Percentiles rank a stretch among this genome's conserved stretches.
Evolutionary conservation across 2,888 invertebrate species (phyloP).

Genomic region (Erpobdella octoculata): DNA sequence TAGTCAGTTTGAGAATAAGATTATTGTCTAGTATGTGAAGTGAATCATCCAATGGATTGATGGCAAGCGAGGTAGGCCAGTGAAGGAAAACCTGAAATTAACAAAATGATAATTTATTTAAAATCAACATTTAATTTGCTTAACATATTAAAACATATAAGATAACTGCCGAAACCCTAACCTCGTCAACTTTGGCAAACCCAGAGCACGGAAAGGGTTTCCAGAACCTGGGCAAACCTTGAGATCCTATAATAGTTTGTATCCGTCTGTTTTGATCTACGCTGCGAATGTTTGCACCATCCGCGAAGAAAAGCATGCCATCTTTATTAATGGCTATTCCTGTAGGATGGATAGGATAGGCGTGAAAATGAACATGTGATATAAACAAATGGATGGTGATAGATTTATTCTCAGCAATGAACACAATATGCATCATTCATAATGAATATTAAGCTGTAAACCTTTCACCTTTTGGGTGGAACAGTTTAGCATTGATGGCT

Average conservation of each 20-base stretch:
- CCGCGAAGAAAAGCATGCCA: conserved; percentile 91
- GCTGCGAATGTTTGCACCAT: conserved; percentile 88
- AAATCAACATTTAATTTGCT: not conserved
- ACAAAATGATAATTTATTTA: not conserved
- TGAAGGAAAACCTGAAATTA: conserved; percentile 70
- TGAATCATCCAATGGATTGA: conserved; percentile 86
- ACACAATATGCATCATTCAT: no score
- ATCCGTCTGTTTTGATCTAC: conserved; percentile 87
- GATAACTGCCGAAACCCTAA: conserved; percentile 41
- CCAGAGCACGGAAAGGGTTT: conserved; percentile 83
- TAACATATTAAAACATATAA: not conserved
- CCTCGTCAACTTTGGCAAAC: conserved; percentile 63
- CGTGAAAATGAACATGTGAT: not conserved
- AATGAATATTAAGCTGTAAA: not conserved
- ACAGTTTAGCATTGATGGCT: conserved; percentile 79
- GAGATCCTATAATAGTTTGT: conserved; percentile 86
- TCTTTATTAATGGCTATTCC: conserved; percentile 88
- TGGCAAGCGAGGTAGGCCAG: conserved; percentile 92
- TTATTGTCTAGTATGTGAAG: conserved; percentile 84
- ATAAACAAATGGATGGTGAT: no score
- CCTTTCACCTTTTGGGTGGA: conserved; percentile 73
- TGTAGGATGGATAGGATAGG: conserved; percentile 44
- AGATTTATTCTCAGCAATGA: no score
- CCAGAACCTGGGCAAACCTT: conserved; percentile 89
- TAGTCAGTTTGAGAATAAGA: conserved; percentile 79